Evolutionary conservation across 2,113 vertebrate species (phyloP).

Genomic region (Larimichthys crocea): DNA sequence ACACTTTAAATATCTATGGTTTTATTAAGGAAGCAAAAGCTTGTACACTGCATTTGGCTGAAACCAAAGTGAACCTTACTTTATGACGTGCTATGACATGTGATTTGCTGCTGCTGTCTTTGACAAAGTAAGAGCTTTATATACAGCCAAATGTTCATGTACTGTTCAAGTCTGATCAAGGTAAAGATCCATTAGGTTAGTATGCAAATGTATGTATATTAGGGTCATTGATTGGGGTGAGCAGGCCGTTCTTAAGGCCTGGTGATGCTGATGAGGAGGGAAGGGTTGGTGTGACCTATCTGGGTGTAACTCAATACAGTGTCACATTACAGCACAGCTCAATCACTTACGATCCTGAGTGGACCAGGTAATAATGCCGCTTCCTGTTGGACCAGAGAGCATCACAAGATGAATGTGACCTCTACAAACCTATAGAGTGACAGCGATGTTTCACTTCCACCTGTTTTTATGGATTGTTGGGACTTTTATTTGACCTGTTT

Average conservation of each 20-base stretch:
- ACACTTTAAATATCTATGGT: no score
- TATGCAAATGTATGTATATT: conserved; percentile 85
- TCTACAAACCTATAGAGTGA: conserved; percentile 37
- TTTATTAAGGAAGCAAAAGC: no score
- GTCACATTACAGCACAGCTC: conserved; percentile 83
- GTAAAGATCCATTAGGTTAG: conserved; percentile 81
- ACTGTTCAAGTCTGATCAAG: conserved; percentile 76
- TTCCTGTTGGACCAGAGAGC: conserved; percentile 56
- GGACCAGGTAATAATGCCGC: conserved; percentile 71
- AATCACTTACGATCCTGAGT: conserved; percentile 82
- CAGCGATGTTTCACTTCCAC: conserved; percentile 6
- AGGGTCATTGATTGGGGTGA: conserved; percentile 81
- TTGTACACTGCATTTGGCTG: neutral
- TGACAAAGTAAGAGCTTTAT: conserved; percentile 37
- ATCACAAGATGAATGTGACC: conserved; percentile 66
- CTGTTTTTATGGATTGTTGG: conserved; percentile 1
- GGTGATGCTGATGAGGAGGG: conserved; percentile 80
- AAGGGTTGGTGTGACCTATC: conserved; percentile 84
- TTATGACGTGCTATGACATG: neutral
- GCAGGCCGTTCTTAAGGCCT: conserved; percentile 71
- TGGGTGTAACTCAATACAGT: conserved; percentile 84
- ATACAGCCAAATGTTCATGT: conserved; percentile 61
- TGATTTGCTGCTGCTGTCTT: conserved; percentile 7
- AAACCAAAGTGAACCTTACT: conserved; percentile 15
- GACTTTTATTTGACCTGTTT: conserved; percentile 2